Conservation (phyloP, 1,140 invertebrate species). For the Gonatopus flavifemur region DNA sequence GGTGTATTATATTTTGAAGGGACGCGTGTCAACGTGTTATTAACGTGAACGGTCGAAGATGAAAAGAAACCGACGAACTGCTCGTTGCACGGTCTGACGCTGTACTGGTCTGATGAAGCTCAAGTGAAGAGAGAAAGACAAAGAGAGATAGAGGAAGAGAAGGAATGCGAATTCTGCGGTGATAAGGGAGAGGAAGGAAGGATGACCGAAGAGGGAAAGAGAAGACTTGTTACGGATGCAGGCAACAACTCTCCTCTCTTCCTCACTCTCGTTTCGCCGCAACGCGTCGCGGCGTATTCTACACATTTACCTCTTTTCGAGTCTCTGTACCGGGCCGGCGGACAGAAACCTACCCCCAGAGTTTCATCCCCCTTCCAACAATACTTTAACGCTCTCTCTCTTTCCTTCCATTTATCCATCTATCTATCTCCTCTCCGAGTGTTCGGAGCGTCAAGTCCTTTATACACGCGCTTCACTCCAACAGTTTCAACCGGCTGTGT, state of each 20-base stretch:
- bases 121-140: conserved; percentile 11
- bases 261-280: conserved; percentile 34
- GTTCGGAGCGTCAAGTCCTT: too few relatives aligned
- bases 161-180: too few relatives aligned
- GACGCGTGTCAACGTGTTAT: too few relatives aligned
- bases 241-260: conserved; percentile 29
- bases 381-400: conserved; percentile 15
- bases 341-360: conserved; percentile 8
- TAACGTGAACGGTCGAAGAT: conserved; percentile 9
- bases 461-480: conserved; percentile 29
- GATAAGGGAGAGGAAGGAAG: conserved; percentile 20
- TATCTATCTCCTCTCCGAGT: conserved; percentile 17
- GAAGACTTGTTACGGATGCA: conserved; percentile 48
- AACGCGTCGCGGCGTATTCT: conserved; percentile 46
- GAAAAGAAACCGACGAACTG: conserved; percentile 16
- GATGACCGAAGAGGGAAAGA: conserved; percentile 32
- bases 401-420: conserved; percentile 24
- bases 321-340: conserved; percentile 6
- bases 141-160: conserved; percentile 1
- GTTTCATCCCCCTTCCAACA: conserved; percentile 30
- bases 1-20: too few relatives aligned
- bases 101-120: conserved; percentile 29
- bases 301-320: conserved; percentile 9
- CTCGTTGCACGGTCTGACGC: conserved; percentile 23
- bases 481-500: conserved; percentile 40